These are phyloP conservation scores for Pollenia amentaria DNA, from an alignment of 2,888 invertebrate species.

Conservation along the genomic window DNA sequence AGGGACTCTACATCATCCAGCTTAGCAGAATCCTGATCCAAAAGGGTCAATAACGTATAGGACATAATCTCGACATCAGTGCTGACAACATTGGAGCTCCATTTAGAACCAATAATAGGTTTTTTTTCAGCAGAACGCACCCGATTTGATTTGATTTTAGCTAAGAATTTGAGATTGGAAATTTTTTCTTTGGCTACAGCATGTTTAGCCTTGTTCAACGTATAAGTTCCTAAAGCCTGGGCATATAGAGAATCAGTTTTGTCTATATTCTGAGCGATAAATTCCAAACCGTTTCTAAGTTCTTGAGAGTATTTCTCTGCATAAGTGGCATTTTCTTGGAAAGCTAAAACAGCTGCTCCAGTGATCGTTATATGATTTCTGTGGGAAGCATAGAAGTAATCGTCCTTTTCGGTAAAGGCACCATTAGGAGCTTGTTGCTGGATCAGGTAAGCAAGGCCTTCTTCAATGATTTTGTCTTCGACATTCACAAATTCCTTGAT, in stretches of 20 bases:
- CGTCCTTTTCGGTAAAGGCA: slow-evolving; percentile 91
- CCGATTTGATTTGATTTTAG: slow-evolving; percentile 86
- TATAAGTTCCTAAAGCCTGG: slow-evolving; percentile 91
- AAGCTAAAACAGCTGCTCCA: slow-evolving; percentile 90
- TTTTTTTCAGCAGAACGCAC: slow-evolving; percentile 87
- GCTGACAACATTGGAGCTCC: too few relatives aligned
- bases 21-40: slow-evolving; percentile 78
- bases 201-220: slow-evolving; percentile 90
- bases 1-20: slow-evolving; percentile 84
- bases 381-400: slow-evolving; percentile 89
- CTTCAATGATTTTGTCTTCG: slow-evolving; percentile 88
- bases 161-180: slow-evolving; percentile 85
- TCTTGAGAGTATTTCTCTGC: slow-evolving; percentile 86
- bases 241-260: slow-evolving; percentile 89
- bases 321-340: slow-evolving; percentile 86
- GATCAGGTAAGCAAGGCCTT: slow-evolving; percentile 89
- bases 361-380: slow-evolving; percentile 89
- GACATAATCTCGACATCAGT: slow-evolving; percentile 81
- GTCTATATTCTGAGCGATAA: slow-evolving; percentile 88
- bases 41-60: slow-evolving; percentile 80
- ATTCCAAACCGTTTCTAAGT: slow-evolving; percentile 91
- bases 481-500: slow-evolving; percentile 89
- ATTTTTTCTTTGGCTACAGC: slow-evolving; percentile 86
- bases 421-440: slow-evolving; percentile 89
- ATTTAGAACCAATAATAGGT: not conserved